Base-by-base conservation (phyloP, 2,888 invertebrate species). In the Epinotia brunnichana region DNA sequence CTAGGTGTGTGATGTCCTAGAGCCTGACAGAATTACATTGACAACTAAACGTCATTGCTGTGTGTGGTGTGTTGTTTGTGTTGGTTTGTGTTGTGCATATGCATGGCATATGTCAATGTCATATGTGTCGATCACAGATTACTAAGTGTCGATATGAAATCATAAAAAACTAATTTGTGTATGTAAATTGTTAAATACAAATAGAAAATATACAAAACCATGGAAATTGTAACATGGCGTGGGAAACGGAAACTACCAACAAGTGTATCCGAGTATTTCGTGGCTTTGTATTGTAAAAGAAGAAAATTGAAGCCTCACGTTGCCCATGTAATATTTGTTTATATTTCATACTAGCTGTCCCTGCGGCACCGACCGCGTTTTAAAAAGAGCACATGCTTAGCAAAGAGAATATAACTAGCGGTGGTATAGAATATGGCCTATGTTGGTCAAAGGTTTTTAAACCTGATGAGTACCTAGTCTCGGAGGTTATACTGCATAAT, bases 241-340 rank as follows among this genome's bases (percentile, higher is more conserved):
- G 77, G 69, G 78, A 51, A 35, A 60, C 24, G 62, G 44, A 80
- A 80, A 59, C 74, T 82, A 70, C 89, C 88, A 2, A 77, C 76
- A 74, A 78, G 76, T 64, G 82, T 82, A 13, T 74, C 84, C 57
- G 74, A 79, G 29, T 82, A 87, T 56, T 90, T 85, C 76, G 77
- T 86, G 19, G 81, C 85, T 79, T 76, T 90, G 57, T 90, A 87
- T 75, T 87, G 83, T 74, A 83, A 83, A 19, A 78, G 83, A 80
- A 74, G 85, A 81, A 80, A 73, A 79, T 10, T 70, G 61, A n/a
- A 73, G 73, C 13, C 72, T 75, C 11, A n/a, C 7, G n/a, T 48
- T 62, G 29, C 2, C 9, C 17, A 17, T 48, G 62, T 48, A 62
- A 48, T 51, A 17, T 48, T 62, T 0, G 15, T 15, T 61, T 61